Conservation (phyloP, 2,113 vertebrate genomes). For the Centropus unirufus region DNA sequence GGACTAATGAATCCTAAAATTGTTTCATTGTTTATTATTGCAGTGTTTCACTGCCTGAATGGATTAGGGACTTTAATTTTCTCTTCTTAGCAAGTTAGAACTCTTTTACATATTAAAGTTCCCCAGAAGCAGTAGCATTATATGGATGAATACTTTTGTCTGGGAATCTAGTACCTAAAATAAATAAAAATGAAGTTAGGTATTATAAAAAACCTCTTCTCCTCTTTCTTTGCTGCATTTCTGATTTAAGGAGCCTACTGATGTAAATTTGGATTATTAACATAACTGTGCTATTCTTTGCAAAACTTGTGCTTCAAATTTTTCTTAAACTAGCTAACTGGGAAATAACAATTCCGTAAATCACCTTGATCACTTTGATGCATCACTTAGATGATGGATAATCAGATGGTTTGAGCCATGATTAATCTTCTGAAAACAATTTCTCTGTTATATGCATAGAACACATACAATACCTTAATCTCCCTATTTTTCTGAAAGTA, state of each 20-base stretch:
- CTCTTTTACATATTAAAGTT: neutral
- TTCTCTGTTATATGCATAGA: neutral
- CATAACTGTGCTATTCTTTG: neutral
- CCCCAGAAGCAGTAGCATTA: neutral
- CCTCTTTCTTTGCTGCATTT: neutral
- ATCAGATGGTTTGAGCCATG: neutral
- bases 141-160: neutral
- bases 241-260: neutral
- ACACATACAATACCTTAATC: neutral
- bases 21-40: neutral
- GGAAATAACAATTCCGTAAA: neutral
- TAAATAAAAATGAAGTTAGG: neutral
- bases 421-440: neutral
- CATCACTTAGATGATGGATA: accelerated
- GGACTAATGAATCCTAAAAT: neutral
- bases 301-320: neutral
- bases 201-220: neutral
- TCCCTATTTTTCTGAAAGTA: neutral
- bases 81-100: neutral
- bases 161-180: neutral
- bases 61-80: neutral
- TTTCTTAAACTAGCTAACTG: neutral
- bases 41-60: neutral
- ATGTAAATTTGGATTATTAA: neutral
- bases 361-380: neutral